Conservation (phyloP, 2,797 vertebrate genomes). For the Odontamblyopus lacepedii region DNA sequence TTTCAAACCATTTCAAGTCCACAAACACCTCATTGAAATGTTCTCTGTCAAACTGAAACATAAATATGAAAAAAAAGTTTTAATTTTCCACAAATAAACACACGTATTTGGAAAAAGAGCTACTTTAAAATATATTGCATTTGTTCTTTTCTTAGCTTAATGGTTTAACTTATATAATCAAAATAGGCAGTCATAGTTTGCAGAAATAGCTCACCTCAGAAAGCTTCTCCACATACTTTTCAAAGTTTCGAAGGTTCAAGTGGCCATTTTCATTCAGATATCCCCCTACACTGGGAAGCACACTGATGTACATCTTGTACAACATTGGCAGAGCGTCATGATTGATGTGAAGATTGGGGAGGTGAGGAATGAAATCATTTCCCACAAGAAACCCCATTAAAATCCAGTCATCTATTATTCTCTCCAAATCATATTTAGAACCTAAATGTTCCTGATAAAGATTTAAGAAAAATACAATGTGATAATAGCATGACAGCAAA, state of each 20-base stretch:
- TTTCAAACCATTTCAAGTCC: slow-evolving; percentile 99
- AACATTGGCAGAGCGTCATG: slow-evolving; percentile 95
- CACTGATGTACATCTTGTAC: slow-evolving; percentile 93
- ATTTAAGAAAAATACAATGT: not conserved
- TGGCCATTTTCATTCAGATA: slow-evolving; percentile 97
- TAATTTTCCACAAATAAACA: not conserved
- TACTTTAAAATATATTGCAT: not conserved
- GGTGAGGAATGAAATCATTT: slow-evolving; percentile 99
- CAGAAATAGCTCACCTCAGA: slow-evolving; percentile 82
- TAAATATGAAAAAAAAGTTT: not conserved
- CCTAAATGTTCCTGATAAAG: slow-evolving; percentile 82
- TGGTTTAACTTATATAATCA: not conserved
- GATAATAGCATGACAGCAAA: not conserved
- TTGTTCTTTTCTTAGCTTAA: not conserved
- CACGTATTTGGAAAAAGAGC: not conserved
- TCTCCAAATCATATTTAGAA: slow-evolving; percentile 92
- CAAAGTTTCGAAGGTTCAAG: slow-evolving; percentile 92
- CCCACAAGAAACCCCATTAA: slow-evolving; percentile 99
- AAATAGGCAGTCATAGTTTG: not conserved
- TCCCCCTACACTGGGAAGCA: slow-evolving; percentile 89
- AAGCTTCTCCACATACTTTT: slow-evolving; percentile 93
- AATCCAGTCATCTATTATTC: slow-evolving; percentile 98
- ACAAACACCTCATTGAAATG: slow-evolving; percentile 97
- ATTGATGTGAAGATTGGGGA: slow-evolving; percentile 98
- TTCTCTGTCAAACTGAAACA: slow-evolving; percentile 92